Evolutionary conservation across 2,888 invertebrate species (phyloP).

Genomic region (Catocala sponsa): DNA sequence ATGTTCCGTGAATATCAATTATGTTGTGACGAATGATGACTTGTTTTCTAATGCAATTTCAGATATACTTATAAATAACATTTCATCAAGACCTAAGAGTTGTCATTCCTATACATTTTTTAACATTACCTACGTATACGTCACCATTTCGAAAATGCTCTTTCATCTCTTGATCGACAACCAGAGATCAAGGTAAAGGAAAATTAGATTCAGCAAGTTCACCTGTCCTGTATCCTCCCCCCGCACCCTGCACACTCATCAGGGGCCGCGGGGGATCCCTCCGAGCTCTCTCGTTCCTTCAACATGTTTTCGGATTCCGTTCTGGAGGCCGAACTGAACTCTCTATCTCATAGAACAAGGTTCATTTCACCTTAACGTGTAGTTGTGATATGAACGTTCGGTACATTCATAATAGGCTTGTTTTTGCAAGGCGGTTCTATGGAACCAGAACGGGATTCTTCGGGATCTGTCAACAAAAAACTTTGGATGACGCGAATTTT

Average conservation of each 20-base stretch:
- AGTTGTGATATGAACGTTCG: conserved; percentile 54
- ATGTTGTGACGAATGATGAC: too few relatives aligned
- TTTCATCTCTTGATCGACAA: background rate
- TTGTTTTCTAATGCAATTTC: too few relatives aligned
- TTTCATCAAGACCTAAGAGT: too few relatives aligned
- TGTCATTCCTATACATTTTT: too few relatives aligned
- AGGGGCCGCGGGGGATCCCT: conserved; percentile 77
- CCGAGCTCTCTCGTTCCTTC: conserved; percentile 90
- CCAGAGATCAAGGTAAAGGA: conserved; percentile 16
- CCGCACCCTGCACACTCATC: conserved; percentile 90
- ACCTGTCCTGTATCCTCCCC: conserved; percentile 89
- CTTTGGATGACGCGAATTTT: conserved; percentile 33
- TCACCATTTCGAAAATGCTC: too few relatives aligned
- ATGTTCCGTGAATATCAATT: too few relatives aligned
- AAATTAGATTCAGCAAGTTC: conserved; percentile 39
- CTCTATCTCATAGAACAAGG: conserved; percentile 77
- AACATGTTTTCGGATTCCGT: conserved; percentile 86
- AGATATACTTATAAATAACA: too few relatives aligned
- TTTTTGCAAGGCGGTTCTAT: conserved; percentile 36
- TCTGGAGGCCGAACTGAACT: conserved; percentile 64
- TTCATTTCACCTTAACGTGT: conserved; percentile 57
- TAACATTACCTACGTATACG: too few relatives aligned
- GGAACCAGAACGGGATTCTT: conserved; percentile 41
- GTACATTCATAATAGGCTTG: conserved; percentile 60
- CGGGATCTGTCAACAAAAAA: conserved; percentile 47